A percentile compares a stretch with the other conserved stretches of the same genome.
These are phyloP conservation scores for Actenoides hombroni DNA, from an alignment of 2,113 vertebrate genomes.

Conservation along the genomic window DNA sequence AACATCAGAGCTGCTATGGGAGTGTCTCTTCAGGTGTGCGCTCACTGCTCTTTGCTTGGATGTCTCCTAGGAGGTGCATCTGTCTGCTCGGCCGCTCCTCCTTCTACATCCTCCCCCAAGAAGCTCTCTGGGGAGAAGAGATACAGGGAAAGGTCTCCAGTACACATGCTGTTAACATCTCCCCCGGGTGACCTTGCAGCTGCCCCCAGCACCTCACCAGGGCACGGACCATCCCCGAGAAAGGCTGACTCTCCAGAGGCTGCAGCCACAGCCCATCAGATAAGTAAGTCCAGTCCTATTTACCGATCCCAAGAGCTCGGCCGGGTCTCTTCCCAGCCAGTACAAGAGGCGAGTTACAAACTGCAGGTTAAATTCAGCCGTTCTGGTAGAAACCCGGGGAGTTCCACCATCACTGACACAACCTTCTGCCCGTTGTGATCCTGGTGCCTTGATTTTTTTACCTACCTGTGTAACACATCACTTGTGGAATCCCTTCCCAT, in stretches of 20 bases:
- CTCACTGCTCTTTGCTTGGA: neutral
- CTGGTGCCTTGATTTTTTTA: neutral
- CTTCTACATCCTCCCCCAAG: constrained; percentile 20
- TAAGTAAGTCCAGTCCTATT: neutral
- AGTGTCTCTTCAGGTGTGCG: neutral
- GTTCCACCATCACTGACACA: neutral
- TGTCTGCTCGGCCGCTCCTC: neutral
- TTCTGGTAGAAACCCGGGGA: neutral
- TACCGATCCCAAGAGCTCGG: neutral
- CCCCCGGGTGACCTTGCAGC: neutral
- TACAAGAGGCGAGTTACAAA: neutral
- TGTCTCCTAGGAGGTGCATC: neutral
- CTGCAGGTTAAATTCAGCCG: neutral
- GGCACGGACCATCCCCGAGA: neutral
- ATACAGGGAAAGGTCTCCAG: constrained; percentile 74
- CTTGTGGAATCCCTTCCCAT: neutral
- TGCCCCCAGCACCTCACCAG: neutral
- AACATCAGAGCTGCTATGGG: fast-evolving
- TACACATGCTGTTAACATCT: constrained; percentile 80
- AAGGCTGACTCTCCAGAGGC: neutral
- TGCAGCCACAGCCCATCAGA: neutral
- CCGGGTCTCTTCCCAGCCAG: neutral
- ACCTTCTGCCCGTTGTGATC: no score
- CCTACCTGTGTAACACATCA: fast-evolving
- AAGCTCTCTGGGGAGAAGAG: neutral